Evolutionary conservation across 2,888 invertebrate species (phyloP).

Genomic region (Sarcophaga variegata): DNA sequence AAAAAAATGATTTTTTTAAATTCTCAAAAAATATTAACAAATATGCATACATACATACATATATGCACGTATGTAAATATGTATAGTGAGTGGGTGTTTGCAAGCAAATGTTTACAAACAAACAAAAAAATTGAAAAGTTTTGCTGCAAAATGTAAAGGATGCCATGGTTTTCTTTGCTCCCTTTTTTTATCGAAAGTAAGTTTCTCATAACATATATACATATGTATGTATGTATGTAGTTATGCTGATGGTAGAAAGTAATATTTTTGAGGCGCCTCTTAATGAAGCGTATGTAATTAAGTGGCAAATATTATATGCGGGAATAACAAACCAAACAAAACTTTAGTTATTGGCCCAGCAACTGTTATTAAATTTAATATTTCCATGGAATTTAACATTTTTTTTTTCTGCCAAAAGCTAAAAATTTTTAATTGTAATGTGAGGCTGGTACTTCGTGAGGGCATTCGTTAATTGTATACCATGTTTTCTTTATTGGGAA

Average conservation of each 20-base stretch:
- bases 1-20: no score
- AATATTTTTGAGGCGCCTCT: slow-evolving; percentile 64
- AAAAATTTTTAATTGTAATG: not conserved
- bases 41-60: not conserved
- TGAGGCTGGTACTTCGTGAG: no score
- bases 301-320: slow-evolving; percentile 55
- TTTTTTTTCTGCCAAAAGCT: not conserved
- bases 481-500: no score
- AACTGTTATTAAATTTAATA: not conserved
- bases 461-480: no score
- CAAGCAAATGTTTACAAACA: slow-evolving; percentile 6
- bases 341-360: not conserved
- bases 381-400: not conserved
- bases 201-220: no score
- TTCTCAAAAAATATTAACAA: not conserved
- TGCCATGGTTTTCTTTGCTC: not conserved
- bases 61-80: no score
- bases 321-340: not conserved
- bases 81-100: slow-evolving; percentile 3
- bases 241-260: not conserved
- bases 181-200: no score
- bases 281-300: slow-evolving; percentile 67
- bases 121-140: slow-evolving; percentile 19
- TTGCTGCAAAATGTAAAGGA: not conserved
- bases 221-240: no score